Conservation (phyloP, 1,140 invertebrate species). For the Magallana ariakensis region DNA sequence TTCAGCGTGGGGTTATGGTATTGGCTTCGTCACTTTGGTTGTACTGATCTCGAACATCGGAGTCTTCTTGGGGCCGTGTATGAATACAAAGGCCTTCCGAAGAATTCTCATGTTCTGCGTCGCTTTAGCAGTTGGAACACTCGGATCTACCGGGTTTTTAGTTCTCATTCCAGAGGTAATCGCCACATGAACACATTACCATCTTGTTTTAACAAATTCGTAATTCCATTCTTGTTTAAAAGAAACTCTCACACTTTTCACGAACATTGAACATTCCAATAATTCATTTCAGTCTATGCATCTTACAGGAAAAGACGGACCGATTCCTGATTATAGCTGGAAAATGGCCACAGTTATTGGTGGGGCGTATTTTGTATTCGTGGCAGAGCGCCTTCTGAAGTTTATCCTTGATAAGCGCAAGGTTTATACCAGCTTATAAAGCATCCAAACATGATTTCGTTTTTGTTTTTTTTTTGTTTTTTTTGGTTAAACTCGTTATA, state of each 20-base stretch:
- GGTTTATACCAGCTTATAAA: background rate
- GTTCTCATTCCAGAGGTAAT: constrained; percentile 73
- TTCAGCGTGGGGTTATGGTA: constrained; percentile 84
- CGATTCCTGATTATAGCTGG: constrained; percentile 83
- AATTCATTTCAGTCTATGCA: constrained; percentile 59
- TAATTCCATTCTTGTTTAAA: too few relatives aligned
- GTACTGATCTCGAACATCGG: constrained; percentile 84
- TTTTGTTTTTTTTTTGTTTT: too few relatives aligned
- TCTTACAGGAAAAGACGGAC: constrained; percentile 54
- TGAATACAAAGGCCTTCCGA: constrained; percentile 83
- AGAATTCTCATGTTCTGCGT: constrained; percentile 83
- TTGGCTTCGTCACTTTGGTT: constrained; percentile 83
- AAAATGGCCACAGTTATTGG: constrained; percentile 90
- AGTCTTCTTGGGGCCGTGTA: constrained; percentile 83
- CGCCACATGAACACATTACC: too few relatives aligned
- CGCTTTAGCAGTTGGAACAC: constrained; percentile 85
- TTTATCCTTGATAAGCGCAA: background rate
- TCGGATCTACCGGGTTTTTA: constrained; percentile 81
- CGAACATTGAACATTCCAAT: background rate
- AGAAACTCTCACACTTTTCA: too few relatives aligned
- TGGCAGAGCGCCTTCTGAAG: constrained; percentile 90
- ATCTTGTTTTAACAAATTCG: too few relatives aligned
- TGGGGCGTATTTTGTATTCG: constrained; percentile 92
- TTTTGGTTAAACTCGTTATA: too few relatives aligned
- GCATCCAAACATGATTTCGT: too few relatives aligned